phyloP scores from a whole-genome alignment of 2,113 vertebrate species.

The Ia io region DNA sequence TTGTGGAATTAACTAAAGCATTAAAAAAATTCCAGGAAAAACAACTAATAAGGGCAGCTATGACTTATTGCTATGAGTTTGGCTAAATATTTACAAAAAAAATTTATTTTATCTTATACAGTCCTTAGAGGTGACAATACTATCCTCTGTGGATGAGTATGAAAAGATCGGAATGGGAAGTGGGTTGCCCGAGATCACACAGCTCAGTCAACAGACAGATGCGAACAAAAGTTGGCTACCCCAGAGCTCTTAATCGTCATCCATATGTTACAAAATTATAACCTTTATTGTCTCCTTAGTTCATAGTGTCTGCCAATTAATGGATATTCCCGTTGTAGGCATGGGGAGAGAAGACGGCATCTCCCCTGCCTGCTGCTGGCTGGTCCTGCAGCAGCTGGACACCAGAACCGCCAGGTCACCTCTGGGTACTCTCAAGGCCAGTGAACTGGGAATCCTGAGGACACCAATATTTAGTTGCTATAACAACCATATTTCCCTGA shows the following conservation, averaged over 20 bases:
- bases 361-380: fast-evolving
- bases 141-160: not conserved
- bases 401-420: not conserved
- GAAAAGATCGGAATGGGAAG: not conserved
- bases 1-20: not conserved
- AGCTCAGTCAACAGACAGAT: not conserved
- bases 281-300: not conserved
- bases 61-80: not conserved
- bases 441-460: not conserved
- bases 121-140: not conserved
- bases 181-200: not conserved
- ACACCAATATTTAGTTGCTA: not conserved
- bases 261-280: not conserved
- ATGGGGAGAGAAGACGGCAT: not conserved
- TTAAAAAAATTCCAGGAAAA: not conserved
- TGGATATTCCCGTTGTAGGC: not conserved
- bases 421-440: not conserved
- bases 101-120: not conserved
- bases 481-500: not conserved
- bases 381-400: not conserved
- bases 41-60: not conserved
- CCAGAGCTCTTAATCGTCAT: not conserved
- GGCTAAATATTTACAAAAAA: not conserved
- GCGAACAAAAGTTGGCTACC: not conserved
- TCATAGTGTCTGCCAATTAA: not conserved